Conservation (phyloP, 1,140 invertebrate species). For the Lepidurus apus region DNA sequence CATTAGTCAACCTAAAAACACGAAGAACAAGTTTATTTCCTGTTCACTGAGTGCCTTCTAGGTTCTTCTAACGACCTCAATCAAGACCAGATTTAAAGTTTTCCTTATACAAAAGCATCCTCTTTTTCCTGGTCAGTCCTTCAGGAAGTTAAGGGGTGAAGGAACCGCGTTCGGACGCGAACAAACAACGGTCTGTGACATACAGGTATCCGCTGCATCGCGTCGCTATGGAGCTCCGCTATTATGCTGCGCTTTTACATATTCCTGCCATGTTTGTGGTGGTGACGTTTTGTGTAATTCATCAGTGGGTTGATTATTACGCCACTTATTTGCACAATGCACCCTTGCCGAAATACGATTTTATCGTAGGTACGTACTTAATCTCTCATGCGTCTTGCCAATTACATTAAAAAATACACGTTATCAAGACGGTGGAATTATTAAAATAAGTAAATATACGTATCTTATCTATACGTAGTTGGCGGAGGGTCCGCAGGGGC, state of each 20-base stretch:
- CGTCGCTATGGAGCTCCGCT: not conserved
- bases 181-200: not conserved
- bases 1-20: too few species aligned
- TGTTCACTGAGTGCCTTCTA: not conserved
- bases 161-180: not conserved
- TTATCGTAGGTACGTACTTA: slow-evolving; percentile 28
- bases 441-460: not conserved
- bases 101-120: not conserved
- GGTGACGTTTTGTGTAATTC: slow-evolving; percentile 17
- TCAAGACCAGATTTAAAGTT: not conserved
- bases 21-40: not conserved
- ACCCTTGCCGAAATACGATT: not conserved
- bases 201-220: not conserved
- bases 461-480: slow-evolving; percentile 39
- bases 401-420: not conserved
- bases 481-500: slow-evolving; percentile 58
- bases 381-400: not conserved
- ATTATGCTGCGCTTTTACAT: not conserved
- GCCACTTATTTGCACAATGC: slow-evolving; percentile 10
- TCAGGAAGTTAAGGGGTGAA: not conserved
- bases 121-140: not conserved
- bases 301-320: slow-evolving; percentile 19
- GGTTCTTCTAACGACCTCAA: not conserved
- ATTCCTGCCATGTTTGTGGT: slow-evolving; percentile 17
- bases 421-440: not conserved